These are phyloP conservation scores for Nibea albiflora DNA, from an alignment of 2,113 vertebrate genomes.

Conservation along the genomic window DNA sequence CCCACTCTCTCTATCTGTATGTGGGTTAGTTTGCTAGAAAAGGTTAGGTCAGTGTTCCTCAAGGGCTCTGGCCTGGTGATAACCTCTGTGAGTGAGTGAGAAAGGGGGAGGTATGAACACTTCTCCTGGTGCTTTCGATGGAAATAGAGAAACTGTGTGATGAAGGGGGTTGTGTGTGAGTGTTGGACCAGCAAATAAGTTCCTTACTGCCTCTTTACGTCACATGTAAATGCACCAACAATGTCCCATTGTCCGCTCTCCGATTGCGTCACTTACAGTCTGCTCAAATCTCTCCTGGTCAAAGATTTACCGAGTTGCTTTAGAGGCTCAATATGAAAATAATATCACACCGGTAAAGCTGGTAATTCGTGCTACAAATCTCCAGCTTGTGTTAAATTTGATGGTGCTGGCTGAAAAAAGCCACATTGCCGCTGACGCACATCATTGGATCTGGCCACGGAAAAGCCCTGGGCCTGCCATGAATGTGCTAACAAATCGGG, in stretches of 20 bases:
- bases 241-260: not conserved
- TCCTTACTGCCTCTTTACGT: not conserved
- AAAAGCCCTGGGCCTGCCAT: constrained; percentile 44
- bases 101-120: not conserved
- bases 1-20: not conserved
- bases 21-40: constrained; percentile 3
- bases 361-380: constrained; percentile 39
- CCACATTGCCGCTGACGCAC: constrained; percentile 38
- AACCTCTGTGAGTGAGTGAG: constrained; percentile 21
- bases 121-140: not conserved
- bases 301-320: not conserved
- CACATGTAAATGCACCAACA: not conserved
- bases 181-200: not conserved
- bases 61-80: constrained; percentile 32
- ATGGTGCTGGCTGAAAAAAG: constrained; percentile 26
- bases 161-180: not conserved
- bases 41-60: constrained; percentile 10
- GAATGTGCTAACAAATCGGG: constrained; percentile 40
- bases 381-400: constrained; percentile 38
- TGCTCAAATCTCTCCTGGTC: constrained; percentile 1
- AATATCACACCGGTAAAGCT: constrained; percentile 28
- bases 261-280: not conserved
- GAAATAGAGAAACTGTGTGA: not conserved
- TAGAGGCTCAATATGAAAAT: constrained; percentile 19
- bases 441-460: constrained; percentile 41